Evolutionary conservation across 2,113 vertebrate species (phyloP).

Genomic region (human): DNA sequence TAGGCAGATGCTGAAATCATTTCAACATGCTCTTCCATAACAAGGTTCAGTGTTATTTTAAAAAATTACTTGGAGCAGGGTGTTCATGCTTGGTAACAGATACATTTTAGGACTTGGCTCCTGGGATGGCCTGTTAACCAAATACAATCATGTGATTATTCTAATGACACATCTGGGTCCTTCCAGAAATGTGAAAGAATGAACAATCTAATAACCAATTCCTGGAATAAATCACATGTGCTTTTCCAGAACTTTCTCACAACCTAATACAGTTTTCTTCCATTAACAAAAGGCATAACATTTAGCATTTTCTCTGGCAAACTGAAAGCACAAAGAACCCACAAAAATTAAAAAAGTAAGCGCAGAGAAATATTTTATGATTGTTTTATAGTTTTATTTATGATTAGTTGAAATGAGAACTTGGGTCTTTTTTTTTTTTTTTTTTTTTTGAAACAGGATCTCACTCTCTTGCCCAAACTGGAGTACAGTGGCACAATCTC

Average conservation of each 20-base stretch:
- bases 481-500: too few species aligned
- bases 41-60: background rate
- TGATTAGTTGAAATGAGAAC: background rate
- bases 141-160: conserved; percentile 52
- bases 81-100: background rate
- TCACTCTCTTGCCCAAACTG: too few species aligned
- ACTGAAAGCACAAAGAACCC: background rate
- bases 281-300: conserved; percentile 46
- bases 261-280: conserved; percentile 45
- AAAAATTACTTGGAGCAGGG: background rate
- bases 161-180: conserved; percentile 15
- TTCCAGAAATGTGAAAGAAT: conserved; percentile 71
- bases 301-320: conserved; percentile 27
- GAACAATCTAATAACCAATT: conserved; percentile 50
- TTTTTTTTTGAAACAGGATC: too few species aligned
- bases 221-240: conserved; percentile 61
- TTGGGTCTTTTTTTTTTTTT: too few species aligned
- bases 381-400: background rate
- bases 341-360: background rate
- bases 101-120: background rate
- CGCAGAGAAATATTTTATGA: background rate
- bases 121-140: background rate
- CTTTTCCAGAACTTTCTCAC: conserved; percentile 70
- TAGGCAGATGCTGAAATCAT: conserved; percentile 59
- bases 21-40: conserved; percentile 15